Evolutionary conservation across 2,113 vertebrate species (phyloP).

Genomic region (Austrofundulus limnaeus): DNA sequence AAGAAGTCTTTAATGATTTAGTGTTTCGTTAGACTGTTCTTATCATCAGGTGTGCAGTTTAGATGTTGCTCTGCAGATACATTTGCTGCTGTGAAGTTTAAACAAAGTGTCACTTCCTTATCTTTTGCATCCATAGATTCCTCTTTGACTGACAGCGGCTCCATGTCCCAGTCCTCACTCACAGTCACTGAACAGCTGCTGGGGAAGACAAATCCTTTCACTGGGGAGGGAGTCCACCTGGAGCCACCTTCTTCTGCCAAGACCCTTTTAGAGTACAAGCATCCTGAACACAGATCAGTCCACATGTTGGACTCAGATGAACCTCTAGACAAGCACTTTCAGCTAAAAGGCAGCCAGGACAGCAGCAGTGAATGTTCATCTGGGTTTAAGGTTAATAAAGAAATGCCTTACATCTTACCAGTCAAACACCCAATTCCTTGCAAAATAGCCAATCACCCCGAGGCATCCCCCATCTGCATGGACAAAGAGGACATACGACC

Average conservation of each 20-base stretch:
- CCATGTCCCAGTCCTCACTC: constrained; percentile 89
- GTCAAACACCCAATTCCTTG: constrained; percentile 88
- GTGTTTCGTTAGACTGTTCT: no score
- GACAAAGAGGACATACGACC: constrained; percentile 82
- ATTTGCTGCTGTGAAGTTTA: not conserved
- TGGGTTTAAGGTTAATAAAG: constrained; percentile 86
- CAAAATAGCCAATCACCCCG: constrained; percentile 80
- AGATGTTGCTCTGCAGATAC: not conserved
- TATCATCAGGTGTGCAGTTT: no score
- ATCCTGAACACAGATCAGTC: constrained; percentile 88
- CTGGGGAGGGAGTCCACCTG: constrained; percentile 86
- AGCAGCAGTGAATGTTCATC: constrained; percentile 84
- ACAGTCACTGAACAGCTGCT: constrained; percentile 90
- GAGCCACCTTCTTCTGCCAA: constrained; percentile 91
- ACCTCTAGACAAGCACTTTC: constrained; percentile 85
- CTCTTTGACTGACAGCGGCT: constrained; percentile 91
- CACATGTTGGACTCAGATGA: constrained; percentile 86
- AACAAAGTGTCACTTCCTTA: constrained; percentile 1
- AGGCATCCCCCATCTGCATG: constrained; percentile 82
- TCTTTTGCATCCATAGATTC: constrained; percentile 83
- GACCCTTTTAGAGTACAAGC: constrained; percentile 89
- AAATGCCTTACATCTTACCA: constrained; percentile 85
- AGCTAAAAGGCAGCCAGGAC: constrained; percentile 82
- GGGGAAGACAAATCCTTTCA: constrained; percentile 87
- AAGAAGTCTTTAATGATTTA: no score